Conservation (phyloP, 1,140 invertebrate genomes). For the Drosophila truncata region DNA sequence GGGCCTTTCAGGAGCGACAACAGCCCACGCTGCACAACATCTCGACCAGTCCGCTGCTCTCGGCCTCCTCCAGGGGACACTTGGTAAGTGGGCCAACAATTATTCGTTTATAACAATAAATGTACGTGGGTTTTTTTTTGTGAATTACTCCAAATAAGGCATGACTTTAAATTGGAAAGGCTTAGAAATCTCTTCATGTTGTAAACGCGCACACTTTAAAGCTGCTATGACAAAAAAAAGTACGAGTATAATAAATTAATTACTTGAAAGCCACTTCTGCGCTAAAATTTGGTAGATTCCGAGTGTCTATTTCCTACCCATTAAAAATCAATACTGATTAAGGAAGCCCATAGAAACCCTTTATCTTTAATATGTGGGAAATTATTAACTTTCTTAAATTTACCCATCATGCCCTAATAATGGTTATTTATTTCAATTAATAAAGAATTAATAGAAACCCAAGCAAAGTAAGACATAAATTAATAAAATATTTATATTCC, state of each 20-base stretch:
- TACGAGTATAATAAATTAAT: not conserved
- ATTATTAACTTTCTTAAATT: not conserved
- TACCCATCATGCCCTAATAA: not conserved
- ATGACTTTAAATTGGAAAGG: not conserved
- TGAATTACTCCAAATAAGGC: not conserved
- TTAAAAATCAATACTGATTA: conserved; percentile 6
- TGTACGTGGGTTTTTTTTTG: not conserved
- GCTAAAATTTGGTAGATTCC: not conserved
- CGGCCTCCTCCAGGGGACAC: conserved; percentile 71
- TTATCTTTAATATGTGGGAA: not conserved
- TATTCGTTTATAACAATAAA: not conserved
- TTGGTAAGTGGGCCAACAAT: conserved; percentile 57
- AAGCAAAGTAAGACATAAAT: not conserved
- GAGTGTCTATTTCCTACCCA: not conserved
- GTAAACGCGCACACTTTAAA: not conserved
- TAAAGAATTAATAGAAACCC: not conserved
- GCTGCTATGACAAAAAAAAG: too few relatives aligned
- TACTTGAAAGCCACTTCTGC: not conserved
- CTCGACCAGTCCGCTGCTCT: conserved; percentile 81
- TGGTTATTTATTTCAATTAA: not conserved
- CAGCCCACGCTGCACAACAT: conserved; percentile 75
- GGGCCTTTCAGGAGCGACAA: conserved; percentile 80
- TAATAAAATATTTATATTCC: not conserved
- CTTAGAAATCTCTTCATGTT: not conserved
- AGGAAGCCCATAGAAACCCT: not conserved